Evolutionary conservation across 2,113 vertebrate genomes (phyloP).

Genomic region (Odontophorus gujanensis): DNA sequence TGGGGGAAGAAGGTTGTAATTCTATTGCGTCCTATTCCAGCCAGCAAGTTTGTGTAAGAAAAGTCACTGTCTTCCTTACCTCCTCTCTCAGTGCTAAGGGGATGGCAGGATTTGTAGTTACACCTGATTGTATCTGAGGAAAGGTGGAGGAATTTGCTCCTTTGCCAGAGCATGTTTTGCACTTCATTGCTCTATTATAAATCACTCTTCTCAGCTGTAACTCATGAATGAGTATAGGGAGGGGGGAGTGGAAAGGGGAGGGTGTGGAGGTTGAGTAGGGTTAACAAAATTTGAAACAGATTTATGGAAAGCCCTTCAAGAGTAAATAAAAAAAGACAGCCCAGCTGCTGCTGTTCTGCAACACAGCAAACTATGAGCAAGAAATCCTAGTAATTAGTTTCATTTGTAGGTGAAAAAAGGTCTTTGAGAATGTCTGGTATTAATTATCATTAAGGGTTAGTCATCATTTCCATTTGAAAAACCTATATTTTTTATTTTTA

Average conservation of each 20-base stretch:
- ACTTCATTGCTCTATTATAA: conserved; percentile 75
- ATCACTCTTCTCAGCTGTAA: conserved; percentile 81
- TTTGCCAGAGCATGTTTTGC: conserved; percentile 64
- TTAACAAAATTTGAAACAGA: conserved; percentile 79
- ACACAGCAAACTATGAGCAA: conserved; percentile 23
- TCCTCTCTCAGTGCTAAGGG: background rate
- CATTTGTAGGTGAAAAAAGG: conserved; percentile 79
- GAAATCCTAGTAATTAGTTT: conserved; percentile 77
- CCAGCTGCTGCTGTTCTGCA: conserved; percentile 65
- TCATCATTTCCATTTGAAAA: conserved; percentile 69
- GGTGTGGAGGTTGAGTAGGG: conserved; percentile 50
- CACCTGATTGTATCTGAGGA: conserved; percentile 71
- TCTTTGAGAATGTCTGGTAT: conserved; percentile 74
- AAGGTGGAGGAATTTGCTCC: conserved; percentile 68
- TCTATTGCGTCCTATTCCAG: conserved; percentile 15
- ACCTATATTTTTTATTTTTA: conserved; percentile 63
- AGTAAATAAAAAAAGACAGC: conserved; percentile 67
- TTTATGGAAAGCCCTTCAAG: conserved; percentile 73
- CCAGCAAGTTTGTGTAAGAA: conserved; percentile 36
- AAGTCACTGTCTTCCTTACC: conserved; percentile 56
- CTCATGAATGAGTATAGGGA: conserved; percentile 71
- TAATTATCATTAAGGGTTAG: conserved; percentile 70
- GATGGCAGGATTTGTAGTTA: conserved; percentile 60
- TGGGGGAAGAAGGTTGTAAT: conserved; percentile 25
- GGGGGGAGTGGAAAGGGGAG: conserved; percentile 42